Evolutionary conservation across 2,113 vertebrate species (phyloP), one percentile per base, ranked within the genome.

Genomic region (Crypturellus undulatus): DNA sequence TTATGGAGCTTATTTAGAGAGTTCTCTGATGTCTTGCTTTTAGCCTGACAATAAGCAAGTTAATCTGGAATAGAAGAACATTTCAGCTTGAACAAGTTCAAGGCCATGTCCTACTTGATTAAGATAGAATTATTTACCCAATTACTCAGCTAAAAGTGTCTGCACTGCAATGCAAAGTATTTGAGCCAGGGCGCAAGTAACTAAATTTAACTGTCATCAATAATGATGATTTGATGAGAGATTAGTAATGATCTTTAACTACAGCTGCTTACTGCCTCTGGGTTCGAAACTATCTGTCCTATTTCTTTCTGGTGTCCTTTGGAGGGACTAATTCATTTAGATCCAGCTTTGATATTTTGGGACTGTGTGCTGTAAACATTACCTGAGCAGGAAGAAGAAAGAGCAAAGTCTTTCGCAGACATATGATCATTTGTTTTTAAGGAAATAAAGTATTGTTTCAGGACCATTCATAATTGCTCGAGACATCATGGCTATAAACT

Each of bases 61-160:
- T 3, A 1, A 70, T 65, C 18, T 51, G 28, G 60, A 78, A 21
- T 51, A 38, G 13, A 43, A 60, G 22, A 77, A 2, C 0, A 0
- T 72, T 86, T 28, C 47, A 72, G 19, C n/a, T 70, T 87, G 18
- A 34, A 8, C 18, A 51, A 40, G 43, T 65, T 65, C 12, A 67
- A 38, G 43, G 34, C 28, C 10, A 4, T 62, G 49, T 72, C 64
- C 9, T 80, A 1, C 10, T 56, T 88, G 68, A 70, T 83, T 79
- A 80, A 40, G 20, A 3, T 26, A 69, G 17, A 38, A 25, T 69
- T 77, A 26, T 40, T 89, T 79, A n/a, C 30, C 22, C 8, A 54
- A 24, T 9, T 49, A 12, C 6, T 7, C 4, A 10, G 4, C 6
- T 70, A 56, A 19, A 73, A 67, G 49, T 34, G 9, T 69, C 54